Percentiles rank a stretch among this genome's conserved stretches.
Evolutionary conservation across 2,797 vertebrate species (phyloP).

Genomic region (Fratercula arctica): DNA sequence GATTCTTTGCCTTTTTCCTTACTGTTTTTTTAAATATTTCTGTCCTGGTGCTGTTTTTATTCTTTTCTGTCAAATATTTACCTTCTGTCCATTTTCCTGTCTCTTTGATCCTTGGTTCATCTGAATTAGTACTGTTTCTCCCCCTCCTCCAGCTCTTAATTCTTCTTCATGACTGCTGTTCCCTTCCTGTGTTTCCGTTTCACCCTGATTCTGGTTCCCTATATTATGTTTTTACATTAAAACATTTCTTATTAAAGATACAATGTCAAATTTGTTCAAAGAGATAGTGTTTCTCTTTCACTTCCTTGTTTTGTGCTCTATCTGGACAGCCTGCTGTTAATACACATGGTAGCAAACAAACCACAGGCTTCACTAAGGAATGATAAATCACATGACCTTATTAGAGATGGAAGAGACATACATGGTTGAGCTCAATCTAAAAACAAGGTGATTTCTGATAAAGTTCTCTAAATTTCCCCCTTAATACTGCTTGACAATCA

Average conservation of each 20-base stretch:
- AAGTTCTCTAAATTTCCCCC: background rate
- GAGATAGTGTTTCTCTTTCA: background rate
- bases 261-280: background rate
- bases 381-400: background rate
- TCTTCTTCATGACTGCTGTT: background rate
- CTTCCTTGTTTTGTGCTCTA: background rate
- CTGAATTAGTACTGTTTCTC: background rate
- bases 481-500: background rate
- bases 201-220: background rate
- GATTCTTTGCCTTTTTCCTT: background rate
- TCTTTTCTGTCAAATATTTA: slow-evolving; percentile 35
- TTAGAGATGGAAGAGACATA: background rate
- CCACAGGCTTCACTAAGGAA: background rate
- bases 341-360: background rate
- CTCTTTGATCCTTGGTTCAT: slow-evolving; percentile 3
- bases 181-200: background rate
- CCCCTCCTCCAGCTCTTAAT: background rate
- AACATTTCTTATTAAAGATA: background rate
- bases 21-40: background rate
- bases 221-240: background rate
- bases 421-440: background rate
- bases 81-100: slow-evolving; percentile 14
- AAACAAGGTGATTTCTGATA: background rate
- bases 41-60: slow-evolving; percentile 31
- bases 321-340: background rate